These are phyloP conservation scores for Camelus dromedarius DNA, from an alignment of 2,113 vertebrate species.

Conservation along the genomic window DNA sequence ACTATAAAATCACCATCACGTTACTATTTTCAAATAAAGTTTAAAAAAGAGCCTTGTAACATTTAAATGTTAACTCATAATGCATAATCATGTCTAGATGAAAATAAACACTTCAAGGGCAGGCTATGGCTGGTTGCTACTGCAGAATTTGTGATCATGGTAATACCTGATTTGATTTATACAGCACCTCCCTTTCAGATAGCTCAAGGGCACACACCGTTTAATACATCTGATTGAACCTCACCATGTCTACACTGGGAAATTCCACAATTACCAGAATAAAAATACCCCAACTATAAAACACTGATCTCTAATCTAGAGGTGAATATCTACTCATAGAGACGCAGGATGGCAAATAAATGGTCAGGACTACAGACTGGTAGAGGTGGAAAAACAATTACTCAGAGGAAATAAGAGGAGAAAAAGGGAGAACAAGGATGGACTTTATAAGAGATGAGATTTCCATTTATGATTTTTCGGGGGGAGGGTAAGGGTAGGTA, in stretches of 20 bases:
- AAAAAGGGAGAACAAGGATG: not conserved
- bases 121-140: not conserved
- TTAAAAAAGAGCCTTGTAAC: not conserved
- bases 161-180: not conserved
- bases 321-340: not conserved
- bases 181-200: not conserved
- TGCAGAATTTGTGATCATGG: not conserved
- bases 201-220: not conserved
- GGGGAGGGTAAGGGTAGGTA: not conserved
- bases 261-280: not conserved
- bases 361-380: no score
- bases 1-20: constrained; percentile 37
- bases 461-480: no score
- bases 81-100: not conserved
- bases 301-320: not conserved
- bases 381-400: not conserved
- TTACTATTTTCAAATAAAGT: constrained; percentile 45
- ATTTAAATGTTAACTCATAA: constrained; percentile 47
- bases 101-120: constrained; percentile 28
- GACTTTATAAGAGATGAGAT: not conserved
- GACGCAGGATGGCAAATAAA: not conserved
- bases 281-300: not conserved
- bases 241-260: not conserved
- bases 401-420: not conserved
- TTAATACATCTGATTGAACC: not conserved